Evolutionary conservation across 2,797 vertebrate species (phyloP).

Genomic region (Sebastes oblongus): DNA sequence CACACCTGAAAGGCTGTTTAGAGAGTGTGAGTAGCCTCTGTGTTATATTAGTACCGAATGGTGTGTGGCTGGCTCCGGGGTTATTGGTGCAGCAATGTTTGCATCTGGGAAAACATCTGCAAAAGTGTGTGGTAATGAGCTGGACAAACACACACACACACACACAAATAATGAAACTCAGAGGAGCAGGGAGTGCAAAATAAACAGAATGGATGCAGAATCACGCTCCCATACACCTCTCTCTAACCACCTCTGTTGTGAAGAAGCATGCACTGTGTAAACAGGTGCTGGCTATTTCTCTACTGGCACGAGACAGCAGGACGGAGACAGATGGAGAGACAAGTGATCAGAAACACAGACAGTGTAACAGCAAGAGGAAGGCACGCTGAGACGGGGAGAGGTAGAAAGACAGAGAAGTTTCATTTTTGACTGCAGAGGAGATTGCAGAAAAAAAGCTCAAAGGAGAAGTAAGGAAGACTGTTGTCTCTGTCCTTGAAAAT

Average conservation of each 20-base stretch:
- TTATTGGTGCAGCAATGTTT: conserved; percentile 44
- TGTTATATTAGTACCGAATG: conserved; percentile 20
- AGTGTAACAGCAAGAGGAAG: not conserved
- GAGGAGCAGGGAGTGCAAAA: conserved; percentile 35
- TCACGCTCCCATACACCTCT: conserved; percentile 26
- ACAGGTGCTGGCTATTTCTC: conserved; percentile 40
- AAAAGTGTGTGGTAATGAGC: conserved; percentile 54
- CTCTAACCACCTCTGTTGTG: conserved; percentile 36
- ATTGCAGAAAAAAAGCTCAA: conserved; percentile 12
- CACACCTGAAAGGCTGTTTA: conserved; percentile 15
- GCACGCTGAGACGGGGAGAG: not conserved
- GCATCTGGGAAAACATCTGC: conserved; percentile 63
- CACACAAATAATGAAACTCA: conserved; percentile 39
- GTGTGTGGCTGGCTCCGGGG: conserved; percentile 28
- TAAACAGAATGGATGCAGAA: conserved; percentile 53
- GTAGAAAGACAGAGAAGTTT: not conserved
- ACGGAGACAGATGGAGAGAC: conserved; percentile 7
- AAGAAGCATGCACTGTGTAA: conserved; percentile 35
- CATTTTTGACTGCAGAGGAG: conserved; percentile 3
- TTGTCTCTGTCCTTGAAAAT: not conserved
- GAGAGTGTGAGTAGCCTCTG: conserved; percentile 11
- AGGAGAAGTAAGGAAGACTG: not conserved
- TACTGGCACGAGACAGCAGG: conserved; percentile 8
- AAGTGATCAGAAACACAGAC: conserved; percentile 17
- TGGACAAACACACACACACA: conserved; percentile 38